Percentiles rank a stretch among this genome's conserved stretches.
Conservation (phyloP, 2,113 vertebrate species). For the Egretta garzetta region DNA sequence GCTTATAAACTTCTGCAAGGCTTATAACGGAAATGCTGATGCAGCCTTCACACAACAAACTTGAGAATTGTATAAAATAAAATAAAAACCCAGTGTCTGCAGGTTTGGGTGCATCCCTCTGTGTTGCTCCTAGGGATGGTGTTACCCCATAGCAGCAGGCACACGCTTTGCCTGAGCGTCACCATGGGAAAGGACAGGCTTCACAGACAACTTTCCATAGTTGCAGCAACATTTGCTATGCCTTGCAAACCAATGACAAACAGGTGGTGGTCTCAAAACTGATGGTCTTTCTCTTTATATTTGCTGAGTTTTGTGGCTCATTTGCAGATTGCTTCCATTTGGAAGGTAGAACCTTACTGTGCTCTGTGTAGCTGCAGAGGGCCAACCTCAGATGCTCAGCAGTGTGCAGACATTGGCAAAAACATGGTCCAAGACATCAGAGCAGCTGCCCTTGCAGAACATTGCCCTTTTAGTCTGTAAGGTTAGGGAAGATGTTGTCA, state of each 20-base stretch:
- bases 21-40: neutral
- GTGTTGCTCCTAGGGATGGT: neutral
- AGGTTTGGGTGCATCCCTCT: neutral
- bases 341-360: neutral
- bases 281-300: neutral
- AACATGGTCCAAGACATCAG: too few relatives aligned
- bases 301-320: neutral
- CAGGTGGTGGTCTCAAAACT: neutral
- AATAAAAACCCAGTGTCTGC: neutral
- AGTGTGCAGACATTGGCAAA: neutral
- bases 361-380: neutral
- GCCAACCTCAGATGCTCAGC: neutral
- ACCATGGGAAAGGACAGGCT: neutral
- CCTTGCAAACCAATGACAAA: neutral
- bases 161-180: neutral
- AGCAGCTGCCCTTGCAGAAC: neutral
- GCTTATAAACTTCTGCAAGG: conserved; percentile 11
- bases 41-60: neutral
- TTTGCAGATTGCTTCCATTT: neutral
- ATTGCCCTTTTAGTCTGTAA: neutral
- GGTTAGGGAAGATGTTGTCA: neutral
- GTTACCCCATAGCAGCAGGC: neutral
- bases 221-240: neutral
- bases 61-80: neutral
- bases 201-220: neutral